phyloP scores from a whole-genome alignment of 2,888 invertebrate genomes.

The Archaeoteleia sp. region DNA sequence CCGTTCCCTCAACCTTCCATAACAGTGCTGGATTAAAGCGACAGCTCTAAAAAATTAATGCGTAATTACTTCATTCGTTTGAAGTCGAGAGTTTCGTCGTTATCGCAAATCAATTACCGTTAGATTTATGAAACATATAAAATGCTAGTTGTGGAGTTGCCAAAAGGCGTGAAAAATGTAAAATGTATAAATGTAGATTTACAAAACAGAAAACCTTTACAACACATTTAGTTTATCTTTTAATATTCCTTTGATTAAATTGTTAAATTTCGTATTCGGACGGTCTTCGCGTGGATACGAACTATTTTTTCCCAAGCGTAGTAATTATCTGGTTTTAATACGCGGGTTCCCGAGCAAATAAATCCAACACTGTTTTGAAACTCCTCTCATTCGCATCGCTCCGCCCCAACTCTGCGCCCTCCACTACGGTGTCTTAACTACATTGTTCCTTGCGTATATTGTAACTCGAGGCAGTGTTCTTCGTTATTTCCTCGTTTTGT shows the following conservation, averaged over 20 bases:
- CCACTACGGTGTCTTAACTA: constrained; percentile 20
- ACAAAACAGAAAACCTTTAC: too few species aligned
- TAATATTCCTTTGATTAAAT: too few species aligned
- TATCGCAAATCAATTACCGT: constrained; percentile 1
- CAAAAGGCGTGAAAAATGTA: too few species aligned
- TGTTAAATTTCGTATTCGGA: too few species aligned
- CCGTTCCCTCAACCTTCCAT: constrained; percentile 7
- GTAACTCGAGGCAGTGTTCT: constrained; percentile 35
- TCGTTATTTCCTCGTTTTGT: constrained; percentile 43
- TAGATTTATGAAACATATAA: neutral
- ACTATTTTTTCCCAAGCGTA: constrained; percentile 12
- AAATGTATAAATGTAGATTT: too few species aligned
- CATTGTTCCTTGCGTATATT: constrained; percentile 27
- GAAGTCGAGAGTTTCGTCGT: constrained; percentile 31
- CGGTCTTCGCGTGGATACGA: constrained; percentile 3
- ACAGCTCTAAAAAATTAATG: constrained; percentile 33
- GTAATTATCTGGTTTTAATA: constrained; percentile 17
- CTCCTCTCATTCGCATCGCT: constrained; percentile 4
- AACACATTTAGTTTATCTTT: too few species aligned
- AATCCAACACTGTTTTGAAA: constrained; percentile 6
- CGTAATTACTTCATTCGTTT: constrained; percentile 32
- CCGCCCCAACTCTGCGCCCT: constrained; percentile 8
- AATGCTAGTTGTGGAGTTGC: too few species aligned
- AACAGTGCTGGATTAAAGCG: neutral
- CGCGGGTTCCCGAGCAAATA: constrained; percentile 15